Percentiles rank a stretch among this genome's conserved stretches.
Evolutionary conservation across 2,113 vertebrate genomes (phyloP).

Genomic region (Copsychus sechellarum): DNA sequence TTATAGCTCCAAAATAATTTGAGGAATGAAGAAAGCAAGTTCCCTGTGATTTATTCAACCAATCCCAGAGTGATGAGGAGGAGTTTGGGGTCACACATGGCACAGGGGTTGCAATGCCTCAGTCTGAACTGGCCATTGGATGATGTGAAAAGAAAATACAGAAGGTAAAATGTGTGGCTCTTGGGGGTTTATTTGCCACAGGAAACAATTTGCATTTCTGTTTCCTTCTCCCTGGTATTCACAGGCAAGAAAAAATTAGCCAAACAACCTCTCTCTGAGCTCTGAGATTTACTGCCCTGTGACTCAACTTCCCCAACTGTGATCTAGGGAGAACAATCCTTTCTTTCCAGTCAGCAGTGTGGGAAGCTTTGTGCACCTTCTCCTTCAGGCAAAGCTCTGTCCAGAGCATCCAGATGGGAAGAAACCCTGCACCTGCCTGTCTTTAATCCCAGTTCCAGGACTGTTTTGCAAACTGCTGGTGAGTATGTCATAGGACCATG

Average conservation of each 20-base stretch:
- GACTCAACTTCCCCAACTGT: slow-evolving; percentile 7
- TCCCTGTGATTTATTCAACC: neutral
- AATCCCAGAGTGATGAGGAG: neutral
- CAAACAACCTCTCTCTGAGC: neutral
- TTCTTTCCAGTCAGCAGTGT: neutral
- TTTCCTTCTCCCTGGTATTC: neutral
- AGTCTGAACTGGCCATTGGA: neutral
- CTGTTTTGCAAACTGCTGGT: neutral
- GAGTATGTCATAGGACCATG: rapidly evolving
- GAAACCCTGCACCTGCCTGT: neutral
- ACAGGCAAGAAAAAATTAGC: neutral
- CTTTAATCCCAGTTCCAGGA: neutral
- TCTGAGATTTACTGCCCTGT: neutral
- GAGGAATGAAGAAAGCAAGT: slow-evolving; percentile 24
- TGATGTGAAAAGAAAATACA: neutral
- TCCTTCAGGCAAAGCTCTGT: neutral
- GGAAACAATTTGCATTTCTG: neutral
- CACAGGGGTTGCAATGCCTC: neutral
- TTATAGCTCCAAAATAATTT: neutral
- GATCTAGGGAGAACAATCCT: neutral
- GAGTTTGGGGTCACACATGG: neutral
- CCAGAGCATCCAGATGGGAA: neutral
- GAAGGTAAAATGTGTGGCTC: neutral
- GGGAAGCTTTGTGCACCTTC: neutral
- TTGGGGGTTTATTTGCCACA: neutral